These are phyloP conservation scores for Pelochelys cantorii DNA, from an alignment of 2,797 vertebrate species.

Conservation along the genomic window DNA sequence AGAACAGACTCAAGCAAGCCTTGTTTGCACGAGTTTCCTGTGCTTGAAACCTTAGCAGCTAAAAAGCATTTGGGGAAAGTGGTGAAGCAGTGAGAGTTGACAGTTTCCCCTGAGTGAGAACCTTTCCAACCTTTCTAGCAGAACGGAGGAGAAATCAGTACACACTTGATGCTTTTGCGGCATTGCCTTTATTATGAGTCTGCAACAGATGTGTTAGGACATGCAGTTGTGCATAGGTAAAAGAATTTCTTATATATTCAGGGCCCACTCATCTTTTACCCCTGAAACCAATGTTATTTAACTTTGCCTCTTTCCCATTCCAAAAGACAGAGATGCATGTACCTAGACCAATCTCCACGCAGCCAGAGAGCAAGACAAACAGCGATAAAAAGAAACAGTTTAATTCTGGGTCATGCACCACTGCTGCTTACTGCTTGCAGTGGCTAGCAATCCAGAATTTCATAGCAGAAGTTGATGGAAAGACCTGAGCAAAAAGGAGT, in stretches of 20 bases:
- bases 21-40: constrained; percentile 31
- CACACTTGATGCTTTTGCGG: constrained; percentile 8
- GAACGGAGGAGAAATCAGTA: background rate
- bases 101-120: background rate
- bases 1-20: constrained; percentile 32
- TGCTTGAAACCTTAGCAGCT: constrained; percentile 30
- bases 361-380: background rate
- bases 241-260: constrained; percentile 22
- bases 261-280: background rate
- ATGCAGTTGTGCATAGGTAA: background rate
- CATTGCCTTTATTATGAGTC: background rate
- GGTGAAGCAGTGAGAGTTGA: constrained; percentile 22
- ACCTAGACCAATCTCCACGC: background rate
- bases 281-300: constrained; percentile 25
- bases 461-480: background rate
- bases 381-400: background rate
- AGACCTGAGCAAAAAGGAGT: background rate
- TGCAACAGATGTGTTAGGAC: background rate
- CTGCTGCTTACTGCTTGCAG: background rate
- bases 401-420: background rate
- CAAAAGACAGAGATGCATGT: background rate
- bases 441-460: constrained; percentile 17
- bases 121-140: background rate
- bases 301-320: background rate
- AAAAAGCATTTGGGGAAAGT: background rate